Conservation (phyloP, 1,140 invertebrate genomes). For the Mylabris phalerata region DNA sequence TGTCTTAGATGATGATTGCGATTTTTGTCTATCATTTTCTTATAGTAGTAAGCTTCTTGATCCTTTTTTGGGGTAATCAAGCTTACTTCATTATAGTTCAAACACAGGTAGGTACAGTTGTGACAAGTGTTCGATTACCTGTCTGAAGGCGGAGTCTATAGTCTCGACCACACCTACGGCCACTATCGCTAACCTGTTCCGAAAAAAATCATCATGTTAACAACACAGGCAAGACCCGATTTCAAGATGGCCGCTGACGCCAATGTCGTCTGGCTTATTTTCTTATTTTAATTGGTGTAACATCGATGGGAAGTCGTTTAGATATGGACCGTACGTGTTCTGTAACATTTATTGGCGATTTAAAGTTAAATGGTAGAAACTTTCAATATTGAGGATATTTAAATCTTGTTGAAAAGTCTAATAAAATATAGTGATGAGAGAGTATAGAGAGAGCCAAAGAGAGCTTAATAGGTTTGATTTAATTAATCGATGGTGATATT, state of each 20-base stretch:
- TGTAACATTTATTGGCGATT: slow-evolving; percentile 30
- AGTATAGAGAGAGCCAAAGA: too few relatives aligned
- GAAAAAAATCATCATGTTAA: slow-evolving; percentile 37
- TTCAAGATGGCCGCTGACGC: slow-evolving; percentile 38
- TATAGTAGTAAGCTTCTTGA: too few relatives aligned
- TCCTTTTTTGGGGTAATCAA: background rate
- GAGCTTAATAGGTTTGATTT: too few relatives aligned
- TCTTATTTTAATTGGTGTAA: slow-evolving; percentile 37
- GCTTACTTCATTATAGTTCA: slow-evolving; percentile 23
- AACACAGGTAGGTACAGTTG: slow-evolving; percentile 29
- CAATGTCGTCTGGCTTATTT: slow-evolving; percentile 31
- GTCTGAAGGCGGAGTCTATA: slow-evolving; percentile 21
- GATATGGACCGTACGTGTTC: slow-evolving; percentile 30
- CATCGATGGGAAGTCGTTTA: slow-evolving; percentile 32
- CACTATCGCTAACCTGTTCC: slow-evolving; percentile 34
- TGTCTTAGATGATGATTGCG: too few relatives aligned
- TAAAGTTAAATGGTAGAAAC: slow-evolving; percentile 14
- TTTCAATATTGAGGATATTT: background rate
- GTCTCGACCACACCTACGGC: slow-evolving; percentile 28
- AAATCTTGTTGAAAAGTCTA: background rate
- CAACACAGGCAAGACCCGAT: slow-evolving; percentile 26
- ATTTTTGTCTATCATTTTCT: too few relatives aligned
- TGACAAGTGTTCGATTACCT: slow-evolving; percentile 30
- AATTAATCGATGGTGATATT: too few relatives aligned
- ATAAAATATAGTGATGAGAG: too few relatives aligned